Evolutionary conservation across 92 coral and sea anemone genomes (phyloP).

Genomic region (Palythoa grandis): DNA sequence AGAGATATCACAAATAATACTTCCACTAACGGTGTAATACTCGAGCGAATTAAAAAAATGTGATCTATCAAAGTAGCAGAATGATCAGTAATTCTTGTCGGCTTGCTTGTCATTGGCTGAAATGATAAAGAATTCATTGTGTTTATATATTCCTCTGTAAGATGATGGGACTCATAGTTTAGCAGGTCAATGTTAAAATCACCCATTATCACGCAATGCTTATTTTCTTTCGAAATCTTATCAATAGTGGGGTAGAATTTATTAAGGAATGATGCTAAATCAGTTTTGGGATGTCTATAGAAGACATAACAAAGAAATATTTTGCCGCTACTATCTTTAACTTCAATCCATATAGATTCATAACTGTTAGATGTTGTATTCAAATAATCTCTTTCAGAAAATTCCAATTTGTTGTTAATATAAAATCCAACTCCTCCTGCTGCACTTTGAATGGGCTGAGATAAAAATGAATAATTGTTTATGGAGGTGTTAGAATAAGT

Average conservation of each 20-base stretch:
- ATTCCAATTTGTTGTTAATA: slow-evolving; percentile 17
- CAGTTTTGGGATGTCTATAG: slow-evolving; percentile 7
- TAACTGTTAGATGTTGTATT: background rate
- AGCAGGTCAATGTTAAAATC: no score
- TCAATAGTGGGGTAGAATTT: slow-evolving; percentile 14
- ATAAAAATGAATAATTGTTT: slow-evolving; percentile 14
- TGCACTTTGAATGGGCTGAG: slow-evolving; percentile 26
- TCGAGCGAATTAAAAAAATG: background rate
- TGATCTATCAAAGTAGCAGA: background rate
- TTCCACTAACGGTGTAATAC: slow-evolving; percentile 35
- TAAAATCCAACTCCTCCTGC: slow-evolving; percentile 36
- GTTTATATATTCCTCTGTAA: no score
- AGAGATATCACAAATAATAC: slow-evolving; percentile 31
- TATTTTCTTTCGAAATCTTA: slow-evolving; percentile 7
- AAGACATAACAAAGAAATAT: background rate
- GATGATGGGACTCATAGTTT: no score
- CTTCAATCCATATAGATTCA: background rate
- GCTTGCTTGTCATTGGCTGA: slow-evolving; percentile 23
- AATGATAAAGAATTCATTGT: no score
- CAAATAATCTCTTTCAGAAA: slow-evolving; percentile 3
- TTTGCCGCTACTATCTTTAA: slow-evolving; percentile 3
- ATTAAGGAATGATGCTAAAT: background rate
- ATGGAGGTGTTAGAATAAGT: background rate
- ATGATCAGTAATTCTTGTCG: no score
- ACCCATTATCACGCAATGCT: slow-evolving; percentile 26